Evolutionary conservation across 92 coral and sea anemone genomes (phyloP), one percentile per base, ranked within the genome.

Genomic region (Porites rus): DNA sequence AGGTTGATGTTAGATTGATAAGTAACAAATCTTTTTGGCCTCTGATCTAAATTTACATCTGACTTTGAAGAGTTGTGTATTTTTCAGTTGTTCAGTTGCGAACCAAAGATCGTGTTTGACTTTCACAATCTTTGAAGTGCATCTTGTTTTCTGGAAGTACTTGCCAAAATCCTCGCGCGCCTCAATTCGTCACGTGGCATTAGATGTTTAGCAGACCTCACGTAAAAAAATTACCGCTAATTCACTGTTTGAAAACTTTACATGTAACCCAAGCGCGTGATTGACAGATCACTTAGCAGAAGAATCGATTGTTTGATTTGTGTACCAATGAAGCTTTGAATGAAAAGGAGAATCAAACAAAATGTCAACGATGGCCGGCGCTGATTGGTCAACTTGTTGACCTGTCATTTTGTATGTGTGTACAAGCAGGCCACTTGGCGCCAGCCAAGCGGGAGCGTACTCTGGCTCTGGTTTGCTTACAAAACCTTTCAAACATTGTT

Each of bases 301-400:
- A 81, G 96, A 94, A 88, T 88, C 85, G 98, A 92, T 94, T 92
- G 98, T 94, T 92, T 93, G 92, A 92, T 90, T 91, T 90, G 90
- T 91, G 93, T 89, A 90, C 98, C 98, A 93, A 93, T 92, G 94
- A 92, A 87, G 92, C 91, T 79, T 84, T 85, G 89, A 87, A 92
- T 92, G 84, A 78, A 91, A 86, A 76, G 82, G 96, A 92, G 92
- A 93, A 93, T 72, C 84, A 65, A 82, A 77, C 92, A 77, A 89
- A 93, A 90, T 93, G 98, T 94, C 98, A 94, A 20, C 62, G 56
- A 62, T 67, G 81, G 68, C 88, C 78, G 79, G 76, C 66, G 81
- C 65, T 88, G 92, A 94, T 94, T 94, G 98, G 98, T 69, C 79
- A 74, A 50, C 51, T 51, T 83, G 67, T 77, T 94, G 98, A 94